phyloP scores from a whole-genome alignment of 2,888 invertebrate genomes.

The Choristoneura rosaceana region DNA sequence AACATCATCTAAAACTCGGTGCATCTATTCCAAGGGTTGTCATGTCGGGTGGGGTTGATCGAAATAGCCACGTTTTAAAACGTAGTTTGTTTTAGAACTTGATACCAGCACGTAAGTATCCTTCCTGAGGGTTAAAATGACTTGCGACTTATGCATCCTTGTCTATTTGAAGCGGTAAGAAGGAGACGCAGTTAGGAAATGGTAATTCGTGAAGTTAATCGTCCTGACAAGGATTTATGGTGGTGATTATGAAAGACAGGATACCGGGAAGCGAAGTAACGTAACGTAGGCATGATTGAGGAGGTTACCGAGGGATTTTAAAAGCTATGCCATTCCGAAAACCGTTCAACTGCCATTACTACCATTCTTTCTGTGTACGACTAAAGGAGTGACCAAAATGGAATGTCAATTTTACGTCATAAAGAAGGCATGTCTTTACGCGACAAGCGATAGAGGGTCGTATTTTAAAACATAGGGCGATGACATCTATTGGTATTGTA shows the following conservation, averaged over 20 bases:
- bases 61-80: conserved; percentile 20
- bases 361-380: background rate
- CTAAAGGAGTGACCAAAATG: background rate
- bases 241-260: conserved; percentile 28
- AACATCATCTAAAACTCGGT: conserved; percentile 21
- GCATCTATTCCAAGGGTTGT: conserved; percentile 29
- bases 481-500: too few species aligned
- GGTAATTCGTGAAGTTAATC: background rate
- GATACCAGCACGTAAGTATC: conserved; percentile 25
- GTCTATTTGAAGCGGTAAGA: background rate
- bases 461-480: too few species aligned
- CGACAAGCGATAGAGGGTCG: too few species aligned
- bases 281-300: background rate
- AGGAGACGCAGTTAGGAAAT: background rate
- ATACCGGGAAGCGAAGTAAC: conserved; percentile 20
- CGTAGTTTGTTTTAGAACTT: conserved; percentile 23
- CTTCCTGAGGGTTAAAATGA: conserved; percentile 1
- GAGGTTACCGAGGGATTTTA: background rate
- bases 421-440: too few species aligned
- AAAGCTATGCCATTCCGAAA: background rate
- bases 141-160: background rate
- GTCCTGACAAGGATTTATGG: conserved; percentile 34
- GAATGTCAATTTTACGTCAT: too few species aligned
- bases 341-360: background rate
- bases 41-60: conserved; percentile 35